Evolutionary conservation across 2,113 vertebrate genomes (phyloP), one percentile per base, ranked within the genome.

Genomic region (Callipepla californica): DNA sequence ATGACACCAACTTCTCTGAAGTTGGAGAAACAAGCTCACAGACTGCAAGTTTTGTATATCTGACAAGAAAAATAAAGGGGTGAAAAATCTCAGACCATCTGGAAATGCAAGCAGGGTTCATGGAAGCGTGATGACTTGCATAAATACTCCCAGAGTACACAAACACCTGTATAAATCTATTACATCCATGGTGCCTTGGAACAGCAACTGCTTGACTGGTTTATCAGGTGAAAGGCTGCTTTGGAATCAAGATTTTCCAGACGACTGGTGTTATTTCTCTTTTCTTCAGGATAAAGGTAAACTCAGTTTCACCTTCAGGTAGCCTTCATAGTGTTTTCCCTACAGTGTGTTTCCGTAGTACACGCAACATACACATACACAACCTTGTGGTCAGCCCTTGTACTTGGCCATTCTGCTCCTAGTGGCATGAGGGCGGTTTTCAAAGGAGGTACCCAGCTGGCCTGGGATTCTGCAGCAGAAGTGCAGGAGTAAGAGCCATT

Each of bases 261-360:
- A 68, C 3, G 9, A 21, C 10, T 17, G 16, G 5, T 3, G 0
- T 38, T 16, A 34, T 4, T 11, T 57, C 66, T 55, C 4, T 42
- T 57, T 69, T 55, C 4, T 42, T 70, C 55, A 67, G 25, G 8
- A 23, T 45, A 23, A 66, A 83, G 65, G 1, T 11, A 61, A 40
- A 61, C 3, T 48, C n/a, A 38, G 9, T 6, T 85, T 40, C 79
- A 12, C 28, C 69, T 84, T 84, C 47, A 65, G 22, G 13, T 36
- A 61, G 7, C n/a, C 85, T 58, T 36, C 23, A 6, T 1, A 7
- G 23, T 63, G 72, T 36, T 28, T 25, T 32, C 12, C n/a, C 40
- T 18, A 0, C 2, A 10, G 1, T 20, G 10, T 67, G 63, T 7
- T 50, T 59, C 21, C 23, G 11, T 1, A 55, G 7, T 5, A 30